Base-by-base conservation (phyloP, 2,797 vertebrate genomes). In the Alcedo atthis region DNA sequence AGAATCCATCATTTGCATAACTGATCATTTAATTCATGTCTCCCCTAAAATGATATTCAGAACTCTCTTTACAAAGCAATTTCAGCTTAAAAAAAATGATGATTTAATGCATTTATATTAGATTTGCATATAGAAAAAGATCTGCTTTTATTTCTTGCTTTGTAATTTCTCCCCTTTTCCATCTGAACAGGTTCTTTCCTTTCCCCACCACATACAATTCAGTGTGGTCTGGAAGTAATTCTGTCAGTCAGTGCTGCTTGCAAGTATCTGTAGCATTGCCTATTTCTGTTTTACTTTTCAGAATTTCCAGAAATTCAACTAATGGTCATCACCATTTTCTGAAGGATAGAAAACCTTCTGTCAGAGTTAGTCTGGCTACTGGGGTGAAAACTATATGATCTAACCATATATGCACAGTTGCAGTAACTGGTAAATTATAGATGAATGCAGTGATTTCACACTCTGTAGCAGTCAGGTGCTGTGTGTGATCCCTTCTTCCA, bases 391-490 rank as follows among this genome's bases (percentile, higher is more conserved):
- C 64, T n/a, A 0, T 53, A 53, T 53, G 58, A 66, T 76, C 67
- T 1, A 73, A 68, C 69, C 22, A 6, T n/a, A 37, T 35, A 49
- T 30, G 88, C 87, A 67, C 53, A 59, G 51, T 92, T 92, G 85
- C 63, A 89, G 77, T 32, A 87, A 81, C 55, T 77, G 0, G 1
- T 92, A 57, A 87, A 91, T 94, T 83, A 92, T 86, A 78, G 70
- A 95, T 84, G 80, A 75, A 35, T 6, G 81, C 87, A 85, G 54
- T 78, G 93, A 93, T 89, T 94, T 80, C 77, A 57, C 70, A 79
- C 83, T 92, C 92, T 89, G 59, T 33, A 89, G 53, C 85, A 81
- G 77, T 53, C 82, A 69, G 80, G 85, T 87, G 90, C 73, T 89
- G 89, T 24, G 40, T 20, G 42, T 17, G 62, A 89, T 68, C 51